Conservation (phyloP, 1,140 invertebrate species). For the Aphaenogaster ashmeadi region DNA sequence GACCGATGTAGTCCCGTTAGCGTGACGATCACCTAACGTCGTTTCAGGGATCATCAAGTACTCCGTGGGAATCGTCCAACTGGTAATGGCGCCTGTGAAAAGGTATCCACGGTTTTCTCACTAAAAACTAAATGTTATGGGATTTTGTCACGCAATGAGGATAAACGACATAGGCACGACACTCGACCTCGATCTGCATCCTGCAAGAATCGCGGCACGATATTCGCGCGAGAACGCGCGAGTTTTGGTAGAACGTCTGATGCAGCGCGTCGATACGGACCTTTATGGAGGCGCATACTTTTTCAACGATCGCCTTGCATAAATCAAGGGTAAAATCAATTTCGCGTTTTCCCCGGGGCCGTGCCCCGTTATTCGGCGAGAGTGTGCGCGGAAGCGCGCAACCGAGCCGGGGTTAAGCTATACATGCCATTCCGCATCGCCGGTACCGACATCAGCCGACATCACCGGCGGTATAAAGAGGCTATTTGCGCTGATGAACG, state of each 20-base stretch:
- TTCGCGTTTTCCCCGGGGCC: slow-evolving; percentile 67
- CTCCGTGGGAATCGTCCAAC: slow-evolving; percentile 3
- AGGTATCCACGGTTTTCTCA: not conserved
- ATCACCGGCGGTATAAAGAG: slow-evolving; percentile 61
- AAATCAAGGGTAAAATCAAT: slow-evolving; percentile 76
- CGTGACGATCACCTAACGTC: not conserved
- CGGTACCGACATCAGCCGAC: slow-evolving; percentile 34
- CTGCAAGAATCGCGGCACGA: not conserved
- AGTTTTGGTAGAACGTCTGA: not conserved
- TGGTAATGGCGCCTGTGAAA: not conserved
- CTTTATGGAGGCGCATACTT: slow-evolving; percentile 57
- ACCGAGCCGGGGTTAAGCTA: slow-evolving; percentile 30
- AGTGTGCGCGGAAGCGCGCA: slow-evolving; percentile 22
- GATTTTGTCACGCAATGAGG: slow-evolving; percentile 5
- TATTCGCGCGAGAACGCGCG: not conserved
- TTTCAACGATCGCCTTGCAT: slow-evolving; percentile 67
- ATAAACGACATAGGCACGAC: not conserved
- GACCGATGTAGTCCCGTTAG: not conserved
- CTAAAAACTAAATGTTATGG: slow-evolving; percentile 17
- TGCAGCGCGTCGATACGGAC: slow-evolving; percentile 21
- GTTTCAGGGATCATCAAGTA: slow-evolving; percentile 19
- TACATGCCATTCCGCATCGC: slow-evolving; percentile 29
- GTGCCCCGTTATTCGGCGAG: slow-evolving; percentile 37
- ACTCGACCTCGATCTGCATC: not conserved
- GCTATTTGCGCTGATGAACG: slow-evolving; percentile 77